Conservation (phyloP, 2,113 vertebrate species). For the Nicator chloris region DNA sequence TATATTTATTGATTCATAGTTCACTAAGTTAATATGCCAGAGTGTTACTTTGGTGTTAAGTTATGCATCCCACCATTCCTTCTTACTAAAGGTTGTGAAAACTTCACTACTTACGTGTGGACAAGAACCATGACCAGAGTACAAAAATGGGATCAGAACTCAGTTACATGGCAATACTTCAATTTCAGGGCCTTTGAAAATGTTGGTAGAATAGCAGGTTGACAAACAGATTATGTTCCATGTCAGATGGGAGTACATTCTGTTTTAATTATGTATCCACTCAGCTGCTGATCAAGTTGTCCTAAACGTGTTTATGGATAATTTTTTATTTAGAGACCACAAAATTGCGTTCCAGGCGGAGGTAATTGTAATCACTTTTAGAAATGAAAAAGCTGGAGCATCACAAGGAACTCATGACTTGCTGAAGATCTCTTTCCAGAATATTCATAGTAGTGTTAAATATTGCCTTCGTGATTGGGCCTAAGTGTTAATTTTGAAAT, state of each 20-base stretch:
- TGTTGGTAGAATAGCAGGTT: neutral
- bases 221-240: neutral
- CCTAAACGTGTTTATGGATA: neutral
- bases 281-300: neutral
- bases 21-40: neutral
- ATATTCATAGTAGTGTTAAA: neutral
- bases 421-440: neutral
- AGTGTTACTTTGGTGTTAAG: neutral
- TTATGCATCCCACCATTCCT: neutral
- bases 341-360: neutral
- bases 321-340: neutral
- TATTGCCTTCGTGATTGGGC: neutral
- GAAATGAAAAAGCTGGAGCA: neutral
- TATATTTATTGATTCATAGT: neutral
- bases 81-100: neutral
- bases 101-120: neutral
- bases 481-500: neutral
- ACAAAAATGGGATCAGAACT: neutral
- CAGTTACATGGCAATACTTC: neutral
- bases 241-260: neutral
- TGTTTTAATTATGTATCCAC: neutral
- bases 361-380: neutral
- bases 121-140: neutral
- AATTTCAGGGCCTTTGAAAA: neutral
- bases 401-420: neutral